These are phyloP conservation scores for Anaspis maculata DNA, from an alignment of 2,888 invertebrate species.

Conservation along the genomic window DNA sequence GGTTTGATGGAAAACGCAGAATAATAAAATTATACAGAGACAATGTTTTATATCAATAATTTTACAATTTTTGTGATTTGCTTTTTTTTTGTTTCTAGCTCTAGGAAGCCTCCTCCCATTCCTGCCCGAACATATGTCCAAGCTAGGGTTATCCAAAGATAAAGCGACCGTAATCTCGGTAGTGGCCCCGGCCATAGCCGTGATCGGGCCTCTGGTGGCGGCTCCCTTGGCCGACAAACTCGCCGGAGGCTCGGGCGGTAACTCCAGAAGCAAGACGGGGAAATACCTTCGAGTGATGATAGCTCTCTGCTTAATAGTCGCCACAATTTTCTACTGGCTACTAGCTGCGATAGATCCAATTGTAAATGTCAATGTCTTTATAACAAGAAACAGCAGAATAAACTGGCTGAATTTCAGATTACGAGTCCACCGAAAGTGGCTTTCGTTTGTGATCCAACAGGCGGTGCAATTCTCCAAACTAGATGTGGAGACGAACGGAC, in stretches of 20 bases:
- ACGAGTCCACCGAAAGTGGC: conserved; percentile 58
- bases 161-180: conserved; percentile 73
- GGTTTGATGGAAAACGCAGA: too few relatives aligned
- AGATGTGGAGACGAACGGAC: conserved; percentile 58
- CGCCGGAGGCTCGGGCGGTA: conserved; percentile 41
- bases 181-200: conserved; percentile 68
- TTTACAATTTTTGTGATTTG: too few relatives aligned
- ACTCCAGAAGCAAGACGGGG: conserved; percentile 45
- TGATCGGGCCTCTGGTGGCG: conserved; percentile 67
- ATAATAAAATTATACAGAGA: too few relatives aligned
- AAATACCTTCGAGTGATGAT: conserved; percentile 60
- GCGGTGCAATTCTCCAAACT: conserved; percentile 66
- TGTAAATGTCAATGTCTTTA: conserved; percentile 42
- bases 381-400: neutral
- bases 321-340: conserved; percentile 60
- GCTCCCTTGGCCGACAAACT: conserved; percentile 73
- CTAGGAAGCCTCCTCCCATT: conserved; percentile 76
- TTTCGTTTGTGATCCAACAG: conserved; percentile 63
- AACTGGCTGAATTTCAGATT: conserved; percentile 37
- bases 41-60: too few relatives aligned
- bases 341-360: conserved; percentile 60
- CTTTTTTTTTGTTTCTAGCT: conserved; percentile 54
- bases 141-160: conserved; percentile 61
- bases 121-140: conserved; percentile 68
- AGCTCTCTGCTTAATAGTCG: conserved; percentile 56